These are phyloP conservation scores for Pandion haliaetus DNA, from an alignment of 2,113 vertebrate genomes.

Conservation along the genomic window DNA sequence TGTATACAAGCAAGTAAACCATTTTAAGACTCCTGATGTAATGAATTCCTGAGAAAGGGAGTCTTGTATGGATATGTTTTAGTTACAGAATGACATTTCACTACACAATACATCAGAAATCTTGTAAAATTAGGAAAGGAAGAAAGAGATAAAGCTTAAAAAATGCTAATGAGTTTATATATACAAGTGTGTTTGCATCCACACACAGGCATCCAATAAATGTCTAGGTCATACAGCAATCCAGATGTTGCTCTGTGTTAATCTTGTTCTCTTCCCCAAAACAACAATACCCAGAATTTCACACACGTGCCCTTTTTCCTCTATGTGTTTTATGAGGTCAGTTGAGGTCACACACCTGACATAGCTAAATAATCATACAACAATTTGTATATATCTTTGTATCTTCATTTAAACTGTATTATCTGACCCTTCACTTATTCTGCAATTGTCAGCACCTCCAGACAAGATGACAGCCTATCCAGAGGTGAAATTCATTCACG, in stretches of 20 bases:
- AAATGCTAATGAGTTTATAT: rapidly evolving
- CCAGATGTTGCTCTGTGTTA: not conserved
- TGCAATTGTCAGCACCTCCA: not conserved
- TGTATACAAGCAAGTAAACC: not conserved
- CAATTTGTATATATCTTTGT: not conserved
- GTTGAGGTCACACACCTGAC: not conserved
- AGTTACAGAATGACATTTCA: not conserved
- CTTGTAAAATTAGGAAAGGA: not conserved
- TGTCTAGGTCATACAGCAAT: not conserved
- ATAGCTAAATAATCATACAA: not conserved
- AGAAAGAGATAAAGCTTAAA: not conserved
- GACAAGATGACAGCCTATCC: not conserved
- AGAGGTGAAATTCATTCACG: not conserved
- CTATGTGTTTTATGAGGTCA: not conserved
- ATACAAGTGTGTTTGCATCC: not conserved
- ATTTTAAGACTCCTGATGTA: slow-evolving; percentile 23
- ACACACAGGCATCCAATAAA: not conserved
- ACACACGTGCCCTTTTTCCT: not conserved
- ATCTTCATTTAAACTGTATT: not conserved
- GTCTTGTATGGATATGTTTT: not conserved
- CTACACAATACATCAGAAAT: not conserved
- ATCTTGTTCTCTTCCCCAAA: not conserved
- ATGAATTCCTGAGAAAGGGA: not conserved
- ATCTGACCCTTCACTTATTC: not conserved
- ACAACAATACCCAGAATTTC: not conserved